Evolutionary conservation across 1,140 invertebrate species (phyloP), one percentile per base, ranked within the genome.

Genomic region (Bombus confusus): DNA sequence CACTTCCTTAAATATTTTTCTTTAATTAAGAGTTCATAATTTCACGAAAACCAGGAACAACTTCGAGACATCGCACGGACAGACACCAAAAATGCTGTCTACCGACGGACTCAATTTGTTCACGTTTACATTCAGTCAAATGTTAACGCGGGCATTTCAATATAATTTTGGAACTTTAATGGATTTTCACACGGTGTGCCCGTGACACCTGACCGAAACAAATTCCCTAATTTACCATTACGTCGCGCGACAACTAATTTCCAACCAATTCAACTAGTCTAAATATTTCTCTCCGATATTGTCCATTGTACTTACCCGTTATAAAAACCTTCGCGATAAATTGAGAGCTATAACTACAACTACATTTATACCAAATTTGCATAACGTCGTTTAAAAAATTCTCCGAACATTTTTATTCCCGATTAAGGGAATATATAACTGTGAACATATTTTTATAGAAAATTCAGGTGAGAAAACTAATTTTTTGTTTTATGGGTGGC

Each of bases 211-310:
- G 68, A 80, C 68, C 52, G 66, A 59, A 84, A 84, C 83, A 72
- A 84, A 84, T 84, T 84, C 37, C 68, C 76, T 84, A 84, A 84
- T 84, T 84, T 79, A 41, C 83, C 83, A 84, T 80, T 84, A 84
- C 52, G 66, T 82, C 31, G 43, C 31, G 64, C 47, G 86, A 86
- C 79, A 87, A 86, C 90, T 88, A 84, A 84, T 84, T 84, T 84
- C 83, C 76, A 84, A 84, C 83, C 59, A 84, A 79, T 84, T 80
- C 83, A 84, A 84, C 83, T 79, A 79, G 66, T 71, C 83, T 43
- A 79, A 84, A 59, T 72, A 71, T 71, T 71, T 22, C 52, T 52
- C 18, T 6, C 41, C 8, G 31, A 47, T 57, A 72, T 62, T 4
- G 34, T n/a, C n/a, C 13, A 68, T 52, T 52, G 31, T 68, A 37